Evolutionary conservation across 2,888 invertebrate species (phyloP), one percentile per base, ranked within the genome.

Genomic region (Amphiduros pacificus): DNA sequence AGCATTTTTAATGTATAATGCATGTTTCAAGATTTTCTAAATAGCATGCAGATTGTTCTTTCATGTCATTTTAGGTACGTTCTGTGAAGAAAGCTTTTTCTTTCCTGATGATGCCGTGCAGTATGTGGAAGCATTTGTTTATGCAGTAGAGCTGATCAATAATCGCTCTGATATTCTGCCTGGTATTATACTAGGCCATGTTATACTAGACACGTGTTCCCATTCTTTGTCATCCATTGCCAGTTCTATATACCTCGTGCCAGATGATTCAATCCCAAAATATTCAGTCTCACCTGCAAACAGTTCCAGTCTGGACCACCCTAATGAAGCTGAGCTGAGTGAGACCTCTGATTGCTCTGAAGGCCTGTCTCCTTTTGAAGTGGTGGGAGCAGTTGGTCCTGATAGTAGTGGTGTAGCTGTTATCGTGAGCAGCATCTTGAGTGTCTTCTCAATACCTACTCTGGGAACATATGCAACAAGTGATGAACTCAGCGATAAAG

Each of bases 361-460:
- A 20, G 44, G 44, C 6, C 44, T 44, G n/a, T 22, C 22, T 44
- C 44, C 44, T 11, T n/a, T 44, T 22, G 36, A 49, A 14, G 62
- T 67, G 17, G 58, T 61, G 6, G 67, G 64, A 6, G 31, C 61
- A 4, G 50, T 62, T 20, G 67, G 67, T n/a, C 61, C 61, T 0
- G 22, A 26, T 1, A 41, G 44, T 2, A 67, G 67, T 48, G 22
- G 55, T 20, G 32, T 40, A 27, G 55, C 64, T 0, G 58, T 67
- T 4, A 29, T 58, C 44, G 58, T 65, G n/a, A 31, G 60, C 11
- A 49, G 57, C 24, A 40, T 69, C 20, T 31, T 71, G 49, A 61
- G 66, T 17, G 41, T 89, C 53, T 85, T 85, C 73, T 78, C 81
- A 57, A 84, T 85, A 55, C 85, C 86, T 1, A 88, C 89, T 84